A percentile compares a stretch with the other conserved stretches of the same genome.
Evolutionary conservation across 1,140 invertebrate species (phyloP).

Genomic region (Palaemon carinicauda): DNA sequence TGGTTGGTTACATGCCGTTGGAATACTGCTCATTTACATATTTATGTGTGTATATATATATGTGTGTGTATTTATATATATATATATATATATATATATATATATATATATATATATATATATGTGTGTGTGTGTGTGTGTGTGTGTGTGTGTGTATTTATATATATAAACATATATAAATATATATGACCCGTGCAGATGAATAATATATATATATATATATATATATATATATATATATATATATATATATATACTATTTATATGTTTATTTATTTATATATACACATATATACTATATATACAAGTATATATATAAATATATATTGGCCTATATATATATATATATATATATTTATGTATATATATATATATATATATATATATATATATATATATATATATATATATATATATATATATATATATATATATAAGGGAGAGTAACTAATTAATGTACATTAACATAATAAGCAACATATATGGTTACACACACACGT

Average conservation of each 20-base stretch:
- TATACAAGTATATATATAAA: neutral
- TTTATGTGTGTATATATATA: neutral
- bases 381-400: neutral
- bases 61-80: neutral
- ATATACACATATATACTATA: neutral
- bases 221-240: too few relatives aligned
- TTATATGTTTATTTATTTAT: neutral
- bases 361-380: neutral
- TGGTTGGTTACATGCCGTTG: neutral
- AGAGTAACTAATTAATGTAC: too few relatives aligned
- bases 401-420: neutral
- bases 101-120: neutral
- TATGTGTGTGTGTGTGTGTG: neutral
- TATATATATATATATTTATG: neutral
- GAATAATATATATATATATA: too few relatives aligned
- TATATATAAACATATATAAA: too few relatives aligned
- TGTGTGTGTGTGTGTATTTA: neutral
- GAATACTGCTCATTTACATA: too few relatives aligned
- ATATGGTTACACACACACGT: neutral
- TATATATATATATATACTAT: too few relatives aligned
- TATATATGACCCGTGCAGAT: too few relatives aligned
- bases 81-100: neutral
- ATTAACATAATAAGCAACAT: too few relatives aligned
- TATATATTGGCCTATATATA: neutral
- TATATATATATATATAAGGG: too few relatives aligned